A percentile compares a stretch with the other conserved stretches of the same genome.
Conservation (phyloP, 1,140 invertebrate genomes). For the Microplitis demolitor region DNA sequence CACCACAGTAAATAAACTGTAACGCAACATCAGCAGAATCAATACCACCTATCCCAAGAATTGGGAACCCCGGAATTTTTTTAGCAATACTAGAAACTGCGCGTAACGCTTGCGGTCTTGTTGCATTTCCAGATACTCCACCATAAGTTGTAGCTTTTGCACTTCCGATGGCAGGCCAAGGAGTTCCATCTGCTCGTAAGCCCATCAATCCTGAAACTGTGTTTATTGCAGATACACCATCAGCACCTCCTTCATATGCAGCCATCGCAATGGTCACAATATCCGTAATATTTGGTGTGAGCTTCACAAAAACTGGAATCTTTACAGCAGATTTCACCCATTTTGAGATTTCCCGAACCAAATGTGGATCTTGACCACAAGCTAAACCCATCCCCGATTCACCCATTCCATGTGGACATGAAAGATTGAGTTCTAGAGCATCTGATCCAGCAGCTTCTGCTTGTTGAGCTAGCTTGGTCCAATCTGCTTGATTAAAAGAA, state of each 20-base stretch:
- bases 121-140: slow-evolving; percentile 95
- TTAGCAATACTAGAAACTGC: slow-evolving; percentile 88
- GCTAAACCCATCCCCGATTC: slow-evolving; percentile 97
- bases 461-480: slow-evolving; percentile 79
- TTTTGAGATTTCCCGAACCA: slow-evolving; percentile 87
- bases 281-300: slow-evolving; percentile 97
- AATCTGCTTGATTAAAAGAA: slow-evolving; percentile 84
- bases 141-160: slow-evolving; percentile 91
- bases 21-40: slow-evolving; percentile 93
- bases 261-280: slow-evolving; percentile 88
- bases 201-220: slow-evolving; percentile 95
- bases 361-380: slow-evolving; percentile 90
- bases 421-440: slow-evolving; percentile 94
- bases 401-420: slow-evolving; percentile 98
- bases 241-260: slow-evolving; percentile 86
- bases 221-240: slow-evolving; percentile 96
- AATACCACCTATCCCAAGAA: slow-evolving; percentile 94
- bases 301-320: slow-evolving; percentile 97
- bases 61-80: slow-evolving; percentile 84
- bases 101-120: slow-evolving; percentile 87
- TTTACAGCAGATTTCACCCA: slow-evolving; percentile 87
- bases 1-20: slow-evolving; percentile 92
- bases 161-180: slow-evolving; percentile 90
- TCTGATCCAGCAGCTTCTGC: slow-evolving; percentile 89
- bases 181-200: slow-evolving; percentile 74